These are phyloP conservation scores for Chrosomus eos DNA, from an alignment of 2,797 vertebrate species.

Conservation along the genomic window DNA sequence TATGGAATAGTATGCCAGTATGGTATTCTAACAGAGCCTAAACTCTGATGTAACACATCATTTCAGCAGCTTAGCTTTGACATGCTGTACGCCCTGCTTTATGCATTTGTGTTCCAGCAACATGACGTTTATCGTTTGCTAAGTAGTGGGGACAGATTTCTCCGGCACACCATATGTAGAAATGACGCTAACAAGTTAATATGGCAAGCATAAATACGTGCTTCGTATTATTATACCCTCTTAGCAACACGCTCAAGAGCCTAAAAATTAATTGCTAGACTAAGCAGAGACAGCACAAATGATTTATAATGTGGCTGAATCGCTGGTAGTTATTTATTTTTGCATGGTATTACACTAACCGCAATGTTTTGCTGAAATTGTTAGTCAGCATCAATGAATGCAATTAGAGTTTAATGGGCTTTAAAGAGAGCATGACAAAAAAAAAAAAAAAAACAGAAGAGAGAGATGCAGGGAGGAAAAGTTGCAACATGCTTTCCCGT, in stretches of 20 bases:
- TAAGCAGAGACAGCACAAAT: slow-evolving; percentile 69
- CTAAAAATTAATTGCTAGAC: slow-evolving; percentile 70
- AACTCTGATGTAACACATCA: slow-evolving; percentile 13
- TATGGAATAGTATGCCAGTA: background rate
- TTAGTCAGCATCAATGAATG: slow-evolving; percentile 71
- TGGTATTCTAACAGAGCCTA: slow-evolving; percentile 1
- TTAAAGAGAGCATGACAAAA: slow-evolving; percentile 66
- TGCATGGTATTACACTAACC: slow-evolving; percentile 66
- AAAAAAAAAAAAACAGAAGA: slow-evolving; percentile 45
- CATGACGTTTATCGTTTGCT: slow-evolving; percentile 64
- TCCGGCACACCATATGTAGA: slow-evolving; percentile 61
- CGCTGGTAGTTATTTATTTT: slow-evolving; percentile 71
- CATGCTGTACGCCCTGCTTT: slow-evolving; percentile 46
- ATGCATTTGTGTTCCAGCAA: slow-evolving; percentile 33
- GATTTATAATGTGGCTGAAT: slow-evolving; percentile 69
- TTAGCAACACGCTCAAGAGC: slow-evolving; percentile 69
- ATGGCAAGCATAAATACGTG: slow-evolving; percentile 66
- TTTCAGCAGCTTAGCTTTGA: slow-evolving; percentile 28
- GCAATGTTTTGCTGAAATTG: slow-evolving; percentile 66
- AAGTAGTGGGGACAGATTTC: slow-evolving; percentile 64
- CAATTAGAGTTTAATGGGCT: slow-evolving; percentile 73
- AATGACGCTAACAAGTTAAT: slow-evolving; percentile 67
- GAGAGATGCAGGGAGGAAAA: slow-evolving; percentile 34
- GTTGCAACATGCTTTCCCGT: slow-evolving; percentile 32
- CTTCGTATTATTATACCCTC: slow-evolving; percentile 66